Evolutionary conservation across 1,140 invertebrate species (phyloP).

Genomic region (Caerostris extrusa): DNA sequence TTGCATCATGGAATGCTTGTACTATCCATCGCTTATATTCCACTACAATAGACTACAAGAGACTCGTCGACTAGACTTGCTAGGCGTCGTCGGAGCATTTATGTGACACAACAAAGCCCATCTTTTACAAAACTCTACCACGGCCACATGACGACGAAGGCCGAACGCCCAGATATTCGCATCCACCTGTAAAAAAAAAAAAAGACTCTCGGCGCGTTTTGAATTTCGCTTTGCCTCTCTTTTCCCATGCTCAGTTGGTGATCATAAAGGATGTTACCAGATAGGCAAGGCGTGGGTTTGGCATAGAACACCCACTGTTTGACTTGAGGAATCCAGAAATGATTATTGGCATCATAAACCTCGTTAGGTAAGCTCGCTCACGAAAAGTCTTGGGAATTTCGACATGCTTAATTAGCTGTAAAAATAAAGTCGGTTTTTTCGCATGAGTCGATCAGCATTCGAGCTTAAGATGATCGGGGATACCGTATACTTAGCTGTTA

Average conservation of each 20-base stretch:
- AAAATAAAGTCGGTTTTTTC: conserved; percentile 17
- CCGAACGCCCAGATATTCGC: conserved; percentile 42
- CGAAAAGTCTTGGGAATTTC: conserved; percentile 36
- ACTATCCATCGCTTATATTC: not conserved
- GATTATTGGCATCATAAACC: conserved; percentile 43
- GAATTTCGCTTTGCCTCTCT: conserved; percentile 1
- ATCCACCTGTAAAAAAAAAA: not conserved
- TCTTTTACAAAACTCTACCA: conserved; percentile 47
- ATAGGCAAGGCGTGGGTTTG: conserved; percentile 57
- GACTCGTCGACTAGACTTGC: not conserved
- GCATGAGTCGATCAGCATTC: conserved; percentile 20
- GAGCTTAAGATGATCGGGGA: conserved; percentile 19
- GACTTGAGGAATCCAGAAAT: conserved; percentile 21
- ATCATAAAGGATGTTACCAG: conserved; percentile 50
- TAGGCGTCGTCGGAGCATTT: conserved; percentile 32
- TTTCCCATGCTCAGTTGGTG: not conserved
- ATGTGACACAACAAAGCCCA: conserved; percentile 57
- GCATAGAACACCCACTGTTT: conserved; percentile 66
- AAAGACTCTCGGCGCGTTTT: conserved; percentile 5
- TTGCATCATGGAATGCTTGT: not conserved
- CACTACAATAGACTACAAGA: not conserved
- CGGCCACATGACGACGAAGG: conserved; percentile 47
- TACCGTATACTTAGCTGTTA: conserved; percentile 56
- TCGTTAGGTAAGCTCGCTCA: not conserved
- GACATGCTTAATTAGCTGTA: conserved; percentile 54